A percentile compares a stretch with the other conserved stretches of the same genome.
Conservation (phyloP, 53 echinoderm and acorn worm species). For the Hippasteria phrygiana region DNA sequence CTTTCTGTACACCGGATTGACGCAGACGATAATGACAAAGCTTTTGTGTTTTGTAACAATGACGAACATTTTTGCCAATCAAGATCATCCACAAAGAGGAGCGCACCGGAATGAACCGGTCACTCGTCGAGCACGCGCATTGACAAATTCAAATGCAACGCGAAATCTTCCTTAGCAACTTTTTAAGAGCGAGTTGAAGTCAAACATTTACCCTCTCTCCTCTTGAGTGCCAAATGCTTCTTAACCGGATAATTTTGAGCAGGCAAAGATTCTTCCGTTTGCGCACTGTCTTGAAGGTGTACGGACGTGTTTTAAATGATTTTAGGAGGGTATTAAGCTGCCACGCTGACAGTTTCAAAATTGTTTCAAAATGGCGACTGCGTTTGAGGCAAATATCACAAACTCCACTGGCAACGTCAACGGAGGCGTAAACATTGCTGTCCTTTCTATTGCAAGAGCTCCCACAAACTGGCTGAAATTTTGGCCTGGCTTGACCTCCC, state of each 20-base stretch:
- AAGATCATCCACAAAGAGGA: background rate
- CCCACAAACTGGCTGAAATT: background rate
- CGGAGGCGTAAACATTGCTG: background rate
- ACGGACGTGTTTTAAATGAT: background rate
- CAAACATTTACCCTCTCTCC: background rate
- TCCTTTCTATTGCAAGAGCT: constrained; percentile 38
- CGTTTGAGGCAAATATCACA: background rate
- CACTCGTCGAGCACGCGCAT: background rate
- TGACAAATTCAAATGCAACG: background rate
- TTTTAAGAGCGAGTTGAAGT: background rate
- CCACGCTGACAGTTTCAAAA: background rate
- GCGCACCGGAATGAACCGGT: background rate
- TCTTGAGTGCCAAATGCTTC: background rate
- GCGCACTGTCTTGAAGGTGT: background rate
- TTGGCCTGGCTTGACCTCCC: background rate
- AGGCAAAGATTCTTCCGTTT: background rate
- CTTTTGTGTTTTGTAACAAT: background rate
- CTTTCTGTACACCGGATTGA: too few species aligned
- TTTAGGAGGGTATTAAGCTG: background rate
- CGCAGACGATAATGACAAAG: background rate
- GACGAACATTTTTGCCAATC: background rate
- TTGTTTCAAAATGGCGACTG: constrained; percentile 23
- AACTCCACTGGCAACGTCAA: background rate
- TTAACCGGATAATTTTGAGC: background rate
- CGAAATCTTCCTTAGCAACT: background rate